These are phyloP conservation scores for Chromis chromis DNA, from an alignment of 2,797 vertebrate species.

Conservation along the genomic window DNA sequence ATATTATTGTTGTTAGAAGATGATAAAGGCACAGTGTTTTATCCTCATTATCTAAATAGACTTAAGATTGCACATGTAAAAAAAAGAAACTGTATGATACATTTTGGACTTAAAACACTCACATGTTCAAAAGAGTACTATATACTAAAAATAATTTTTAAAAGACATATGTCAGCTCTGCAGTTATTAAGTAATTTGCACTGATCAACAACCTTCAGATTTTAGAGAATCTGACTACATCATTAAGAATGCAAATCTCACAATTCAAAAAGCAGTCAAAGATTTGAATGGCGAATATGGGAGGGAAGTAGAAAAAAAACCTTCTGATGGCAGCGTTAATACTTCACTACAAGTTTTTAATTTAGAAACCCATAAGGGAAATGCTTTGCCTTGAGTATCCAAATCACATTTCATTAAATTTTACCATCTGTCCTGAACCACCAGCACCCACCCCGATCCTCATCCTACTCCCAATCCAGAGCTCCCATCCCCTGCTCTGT, in stretches of 20 bases:
- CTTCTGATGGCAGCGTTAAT: constrained; percentile 48
- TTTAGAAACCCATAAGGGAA: constrained; percentile 56
- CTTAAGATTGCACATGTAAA: constrained; percentile 3
- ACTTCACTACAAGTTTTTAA: constrained; percentile 54
- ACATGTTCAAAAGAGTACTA: constrained; percentile 6
- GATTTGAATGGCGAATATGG: constrained; percentile 13
- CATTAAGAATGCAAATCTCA: constrained; percentile 29
- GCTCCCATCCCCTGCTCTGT: constrained; percentile 53
- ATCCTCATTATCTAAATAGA: constrained; percentile 9
- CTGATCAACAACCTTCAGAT: not conserved
- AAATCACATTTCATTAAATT: constrained; percentile 74
- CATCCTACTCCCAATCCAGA: constrained; percentile 44
- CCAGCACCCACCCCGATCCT: constrained; percentile 49
- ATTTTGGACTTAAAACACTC: constrained; percentile 1
- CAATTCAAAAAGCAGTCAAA: constrained; percentile 25
- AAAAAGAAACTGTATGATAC: not conserved
- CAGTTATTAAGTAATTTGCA: constrained; percentile 2
- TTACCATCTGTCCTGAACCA: constrained; percentile 67
- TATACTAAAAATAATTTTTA: not conserved
- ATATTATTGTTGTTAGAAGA: constrained; percentile 19
- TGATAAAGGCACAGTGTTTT: constrained; percentile 5
- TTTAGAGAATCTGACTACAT: constrained; percentile 3
- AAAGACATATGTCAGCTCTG: constrained; percentile 10
- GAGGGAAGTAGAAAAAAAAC: constrained; percentile 4
- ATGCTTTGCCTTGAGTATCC: constrained; percentile 63